Evolutionary conservation across 2,113 vertebrate species (phyloP).

Genomic region (Onychostoma macrolepis): DNA sequence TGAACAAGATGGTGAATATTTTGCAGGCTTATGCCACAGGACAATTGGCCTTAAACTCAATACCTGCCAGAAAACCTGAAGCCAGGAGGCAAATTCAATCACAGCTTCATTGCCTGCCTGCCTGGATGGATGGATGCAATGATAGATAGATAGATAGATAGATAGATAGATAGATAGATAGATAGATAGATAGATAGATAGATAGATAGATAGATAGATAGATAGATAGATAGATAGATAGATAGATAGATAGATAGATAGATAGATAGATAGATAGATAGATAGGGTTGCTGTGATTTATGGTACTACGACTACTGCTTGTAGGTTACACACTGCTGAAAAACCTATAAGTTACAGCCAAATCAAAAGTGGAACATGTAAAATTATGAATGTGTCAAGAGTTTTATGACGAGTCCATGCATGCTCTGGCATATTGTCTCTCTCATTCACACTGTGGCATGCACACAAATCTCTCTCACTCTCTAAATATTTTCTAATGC

Average conservation of each 20-base stretch:
- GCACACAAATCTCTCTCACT: slow-evolving; percentile 40
- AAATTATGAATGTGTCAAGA: slow-evolving; percentile 1
- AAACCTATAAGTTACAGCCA: neutral
- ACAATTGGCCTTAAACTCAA: slow-evolving; percentile 39
- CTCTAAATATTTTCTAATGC: slow-evolving; percentile 77
- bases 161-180: too few species aligned
- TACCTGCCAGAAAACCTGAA: slow-evolving; percentile 41
- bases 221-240: slow-evolving; percentile 3
- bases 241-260: too few species aligned
- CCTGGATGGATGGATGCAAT: too few species aligned
- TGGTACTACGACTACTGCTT: slow-evolving; percentile 2
- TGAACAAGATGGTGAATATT: slow-evolving; percentile 46
- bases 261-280: too few species aligned
- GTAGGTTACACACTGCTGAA: slow-evolving; percentile 5
- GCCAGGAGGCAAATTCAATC: neutral
- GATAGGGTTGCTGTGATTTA: slow-evolving; percentile 33
- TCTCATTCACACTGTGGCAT: neutral
- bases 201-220: neutral
- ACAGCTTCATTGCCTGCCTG: neutral
- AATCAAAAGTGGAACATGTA: slow-evolving; percentile 21
- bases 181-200: neutral
- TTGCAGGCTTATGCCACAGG: slow-evolving; percentile 13
- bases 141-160: neutral
- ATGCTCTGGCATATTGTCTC: neutral
- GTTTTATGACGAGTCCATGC: neutral